phyloP scores from a whole-genome alignment of 2,113 vertebrate genomes.

The Echinops telfairi region DNA sequence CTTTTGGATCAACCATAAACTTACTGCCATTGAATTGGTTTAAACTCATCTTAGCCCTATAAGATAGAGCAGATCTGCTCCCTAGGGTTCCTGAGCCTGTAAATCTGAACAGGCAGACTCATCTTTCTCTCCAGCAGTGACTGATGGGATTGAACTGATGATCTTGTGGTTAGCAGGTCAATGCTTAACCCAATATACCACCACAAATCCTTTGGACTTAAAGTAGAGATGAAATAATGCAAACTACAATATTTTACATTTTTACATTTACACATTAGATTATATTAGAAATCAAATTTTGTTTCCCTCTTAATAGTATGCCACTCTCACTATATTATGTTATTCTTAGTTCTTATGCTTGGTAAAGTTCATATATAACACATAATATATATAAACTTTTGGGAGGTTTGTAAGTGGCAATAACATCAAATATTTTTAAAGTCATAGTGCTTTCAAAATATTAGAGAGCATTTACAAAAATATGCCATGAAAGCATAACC shows the following conservation, averaged over 20 bases:
- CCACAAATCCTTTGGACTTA: too few species aligned
- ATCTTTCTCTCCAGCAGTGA: too few species aligned
- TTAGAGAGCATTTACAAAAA: background rate
- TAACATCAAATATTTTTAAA: conserved; percentile 21
- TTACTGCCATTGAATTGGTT: too few species aligned
- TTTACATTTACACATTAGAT: background rate
- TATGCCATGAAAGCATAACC: background rate
- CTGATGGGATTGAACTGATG: too few species aligned
- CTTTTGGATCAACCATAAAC: background rate
- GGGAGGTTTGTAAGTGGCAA: background rate
- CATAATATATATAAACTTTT: background rate
- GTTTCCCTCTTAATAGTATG: background rate
- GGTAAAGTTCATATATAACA: background rate
- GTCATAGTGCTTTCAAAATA: background rate
- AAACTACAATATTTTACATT: background rate
- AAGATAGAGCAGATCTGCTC: too few species aligned
- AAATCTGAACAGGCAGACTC: too few species aligned
- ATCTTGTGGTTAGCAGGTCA: too few species aligned
- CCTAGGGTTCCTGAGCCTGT: too few species aligned
- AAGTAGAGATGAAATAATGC: conserved; percentile 12
- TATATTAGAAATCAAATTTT: background rate
- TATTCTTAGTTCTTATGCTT: conserved; percentile 3
- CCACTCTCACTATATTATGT: background rate
- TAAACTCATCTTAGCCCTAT: too few species aligned
- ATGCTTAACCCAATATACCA: too few species aligned